A percentile compares a stretch with the other conserved stretches of the same genome.
These are phyloP conservation scores for Ceratothoa steindachneri DNA, from an alignment of 2,888 invertebrate species.

Conservation along the genomic window DNA sequence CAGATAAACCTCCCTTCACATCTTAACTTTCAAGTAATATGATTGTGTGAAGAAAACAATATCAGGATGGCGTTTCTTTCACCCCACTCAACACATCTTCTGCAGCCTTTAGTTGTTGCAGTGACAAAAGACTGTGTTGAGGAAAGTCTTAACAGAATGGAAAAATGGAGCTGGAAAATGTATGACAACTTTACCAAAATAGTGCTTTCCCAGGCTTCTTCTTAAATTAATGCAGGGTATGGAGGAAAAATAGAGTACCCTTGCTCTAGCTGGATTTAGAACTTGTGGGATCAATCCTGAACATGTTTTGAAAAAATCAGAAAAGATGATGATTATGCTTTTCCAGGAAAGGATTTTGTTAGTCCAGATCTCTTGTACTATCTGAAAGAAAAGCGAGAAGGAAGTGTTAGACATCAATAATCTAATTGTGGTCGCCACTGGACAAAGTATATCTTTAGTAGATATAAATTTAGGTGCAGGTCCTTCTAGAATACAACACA, in stretches of 20 bases:
- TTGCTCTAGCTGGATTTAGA: not conserved
- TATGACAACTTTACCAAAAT: constrained; percentile 8
- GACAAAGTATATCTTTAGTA: not conserved
- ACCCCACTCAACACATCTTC: constrained; percentile 9
- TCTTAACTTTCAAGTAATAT: not conserved
- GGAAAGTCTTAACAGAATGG: constrained; percentile 15
- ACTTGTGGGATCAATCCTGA: constrained; percentile 5
- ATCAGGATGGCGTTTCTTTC: constrained; percentile 15
- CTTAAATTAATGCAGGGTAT: not conserved
- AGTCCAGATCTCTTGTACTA: not conserved
- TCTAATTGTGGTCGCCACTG: not conserved
- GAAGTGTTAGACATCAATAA: not conserved
- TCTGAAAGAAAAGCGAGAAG: not conserved
- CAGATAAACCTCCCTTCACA: constrained; percentile 15
- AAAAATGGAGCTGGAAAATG: constrained; percentile 1
- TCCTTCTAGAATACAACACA: not conserved
- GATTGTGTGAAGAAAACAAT: constrained; percentile 15
- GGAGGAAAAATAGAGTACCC: constrained; percentile 13
- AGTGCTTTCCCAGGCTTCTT: constrained; percentile 6
- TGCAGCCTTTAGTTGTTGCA: constrained; percentile 15
- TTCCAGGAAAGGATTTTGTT: not conserved
- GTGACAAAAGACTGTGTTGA: not conserved
- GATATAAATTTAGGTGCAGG: not conserved
- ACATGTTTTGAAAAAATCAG: not conserved
- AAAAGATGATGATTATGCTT: not conserved